phyloP scores from a whole-genome alignment of 2,888 invertebrate genomes.

The Eulithis prunata region DNA sequence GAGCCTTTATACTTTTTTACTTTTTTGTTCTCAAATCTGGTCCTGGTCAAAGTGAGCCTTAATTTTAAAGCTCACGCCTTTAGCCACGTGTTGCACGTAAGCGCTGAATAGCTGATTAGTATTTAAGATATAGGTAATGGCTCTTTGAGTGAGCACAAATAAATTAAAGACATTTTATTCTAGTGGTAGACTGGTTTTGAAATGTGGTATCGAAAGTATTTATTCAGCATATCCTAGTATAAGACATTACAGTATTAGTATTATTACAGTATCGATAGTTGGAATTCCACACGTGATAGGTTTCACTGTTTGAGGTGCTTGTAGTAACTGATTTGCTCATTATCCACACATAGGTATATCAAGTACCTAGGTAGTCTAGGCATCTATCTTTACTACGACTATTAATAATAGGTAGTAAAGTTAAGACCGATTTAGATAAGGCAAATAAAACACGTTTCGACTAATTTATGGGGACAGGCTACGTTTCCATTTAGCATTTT shows the following conservation, averaged over 20 bases:
- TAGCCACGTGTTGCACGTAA: conserved; percentile 23
- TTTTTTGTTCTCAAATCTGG: not conserved
- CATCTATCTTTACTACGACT: too few species aligned
- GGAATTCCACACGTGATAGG: too few species aligned
- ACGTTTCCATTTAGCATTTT: conserved; percentile 28
- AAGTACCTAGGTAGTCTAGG: too few species aligned
- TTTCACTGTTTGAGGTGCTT: too few species aligned
- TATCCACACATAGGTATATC: too few species aligned
- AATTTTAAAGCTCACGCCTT: conserved; percentile 28
- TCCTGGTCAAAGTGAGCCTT: conserved; percentile 3
- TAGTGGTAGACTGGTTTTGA: conserved; percentile 5
- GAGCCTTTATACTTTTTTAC: too few species aligned
- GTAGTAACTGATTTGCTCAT: too few species aligned
- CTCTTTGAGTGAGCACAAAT: conserved; percentile 21
- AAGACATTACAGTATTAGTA: too few species aligned
- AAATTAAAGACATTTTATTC: conserved; percentile 16
- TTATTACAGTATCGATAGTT: too few species aligned
- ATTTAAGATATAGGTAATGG: conserved; percentile 29
- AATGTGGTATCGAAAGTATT: too few species aligned
- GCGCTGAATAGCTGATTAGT: conserved; percentile 23
- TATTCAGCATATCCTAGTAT: too few species aligned
- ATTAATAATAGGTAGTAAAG: not conserved
- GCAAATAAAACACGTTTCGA: conserved; percentile 3
- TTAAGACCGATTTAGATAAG: not conserved
- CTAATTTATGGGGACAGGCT: conserved; percentile 27